phyloP scores from a whole-genome alignment of 2,113 vertebrate species.

The Arizona elegans region DNA sequence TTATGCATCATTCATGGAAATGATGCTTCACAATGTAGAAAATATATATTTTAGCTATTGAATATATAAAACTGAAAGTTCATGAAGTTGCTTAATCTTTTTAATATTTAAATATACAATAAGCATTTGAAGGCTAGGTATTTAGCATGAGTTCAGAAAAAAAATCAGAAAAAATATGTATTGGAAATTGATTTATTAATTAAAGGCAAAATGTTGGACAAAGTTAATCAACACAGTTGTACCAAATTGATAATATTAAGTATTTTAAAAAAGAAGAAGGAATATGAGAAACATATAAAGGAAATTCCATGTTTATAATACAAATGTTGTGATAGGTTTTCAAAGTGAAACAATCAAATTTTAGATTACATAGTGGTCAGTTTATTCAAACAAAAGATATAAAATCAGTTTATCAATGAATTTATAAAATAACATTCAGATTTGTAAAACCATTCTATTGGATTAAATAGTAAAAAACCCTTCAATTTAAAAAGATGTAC shows the following conservation, averaged over 20 bases:
- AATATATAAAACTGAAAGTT: conserved; percentile 3
- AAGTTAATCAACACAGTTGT: not conserved
- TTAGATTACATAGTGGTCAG: not conserved
- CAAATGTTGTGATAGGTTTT: not conserved
- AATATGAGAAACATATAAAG: not conserved
- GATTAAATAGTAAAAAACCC: not conserved
- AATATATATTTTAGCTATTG: conserved; percentile 41
- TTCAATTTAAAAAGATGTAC: not conserved
- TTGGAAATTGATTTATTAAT: not conserved
- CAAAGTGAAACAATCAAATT: not conserved
- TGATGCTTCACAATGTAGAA: conserved; percentile 44
- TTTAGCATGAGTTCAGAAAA: not conserved
- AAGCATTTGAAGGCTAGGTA: not conserved
- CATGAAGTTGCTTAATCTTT: not conserved
- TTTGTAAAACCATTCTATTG: not conserved
- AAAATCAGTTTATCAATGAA: not conserved
- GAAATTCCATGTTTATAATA: not conserved
- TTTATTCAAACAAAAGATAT: not conserved
- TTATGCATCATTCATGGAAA: conserved; percentile 53
- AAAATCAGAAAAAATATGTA: not conserved
- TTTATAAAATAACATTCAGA: not conserved
- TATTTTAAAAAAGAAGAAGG: not conserved
- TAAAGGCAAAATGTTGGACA: not conserved
- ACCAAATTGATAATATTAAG: not conserved
- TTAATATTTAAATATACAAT: not conserved